Percentiles rank a stretch among this genome's conserved stretches.
Evolutionary conservation across 2,113 vertebrate genomes (phyloP).

Genomic region (Alouatta palliata): DNA sequence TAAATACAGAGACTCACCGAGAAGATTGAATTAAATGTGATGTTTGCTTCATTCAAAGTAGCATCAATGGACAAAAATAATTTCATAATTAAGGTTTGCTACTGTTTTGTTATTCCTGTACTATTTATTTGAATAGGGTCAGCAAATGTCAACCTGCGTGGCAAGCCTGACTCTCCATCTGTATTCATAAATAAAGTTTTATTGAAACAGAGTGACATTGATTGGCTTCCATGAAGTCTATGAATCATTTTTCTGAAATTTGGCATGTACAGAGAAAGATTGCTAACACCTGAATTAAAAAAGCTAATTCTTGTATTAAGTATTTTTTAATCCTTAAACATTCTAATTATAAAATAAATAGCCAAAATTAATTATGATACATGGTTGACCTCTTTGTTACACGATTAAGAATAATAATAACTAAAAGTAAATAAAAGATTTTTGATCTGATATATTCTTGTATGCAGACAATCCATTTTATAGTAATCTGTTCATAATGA

Average conservation of each 20-base stretch:
- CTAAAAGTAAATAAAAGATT: neutral
- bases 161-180: neutral
- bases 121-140: neutral
- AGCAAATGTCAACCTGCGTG: no score
- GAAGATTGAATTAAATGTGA: neutral
- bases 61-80: neutral
- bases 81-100: no score
- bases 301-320: neutral
- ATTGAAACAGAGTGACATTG: neutral
- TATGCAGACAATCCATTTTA: neutral
- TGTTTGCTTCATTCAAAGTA: neutral
- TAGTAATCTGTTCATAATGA: neutral
- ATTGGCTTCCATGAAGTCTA: neutral
- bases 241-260: neutral
- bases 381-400: neutral
- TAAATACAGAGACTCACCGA: neutral
- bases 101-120: neutral
- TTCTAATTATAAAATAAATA: neutral
- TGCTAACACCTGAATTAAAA: neutral
- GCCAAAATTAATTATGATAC: neutral
- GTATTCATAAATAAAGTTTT: neutral
- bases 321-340: neutral
- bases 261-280: neutral
- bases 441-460: neutral
- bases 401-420: neutral